Percentiles rank a stretch among this genome's conserved stretches.
Evolutionary conservation across 2,113 vertebrate species (phyloP).

Genomic region (Cynoglossus semilaevis): DNA sequence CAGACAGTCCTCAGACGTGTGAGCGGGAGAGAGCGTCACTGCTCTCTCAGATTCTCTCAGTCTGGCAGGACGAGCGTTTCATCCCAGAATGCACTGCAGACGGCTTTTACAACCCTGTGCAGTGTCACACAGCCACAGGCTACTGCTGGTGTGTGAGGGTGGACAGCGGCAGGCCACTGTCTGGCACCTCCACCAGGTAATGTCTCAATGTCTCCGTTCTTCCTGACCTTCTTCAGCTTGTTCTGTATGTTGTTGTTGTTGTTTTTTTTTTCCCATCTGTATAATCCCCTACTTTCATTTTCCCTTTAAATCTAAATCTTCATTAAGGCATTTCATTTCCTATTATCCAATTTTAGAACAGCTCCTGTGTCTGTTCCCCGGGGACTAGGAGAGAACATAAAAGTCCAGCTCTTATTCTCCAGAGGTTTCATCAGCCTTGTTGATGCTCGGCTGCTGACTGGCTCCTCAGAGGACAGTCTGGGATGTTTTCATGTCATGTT

Average conservation of each 20-base stretch:
- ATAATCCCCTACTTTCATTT: not conserved
- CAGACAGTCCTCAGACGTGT: slow-evolving; percentile 71
- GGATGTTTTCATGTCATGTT: slow-evolving; percentile 18
- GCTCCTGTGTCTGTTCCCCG: not conserved
- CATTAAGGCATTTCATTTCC: slow-evolving; percentile 1
- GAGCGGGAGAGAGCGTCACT: slow-evolving; percentile 82
- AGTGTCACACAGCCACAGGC: slow-evolving; percentile 83
- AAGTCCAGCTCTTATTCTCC: not conserved
- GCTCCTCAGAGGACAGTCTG: slow-evolving; percentile 7
- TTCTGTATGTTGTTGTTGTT: not conserved
- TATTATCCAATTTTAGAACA: slow-evolving; percentile 15
- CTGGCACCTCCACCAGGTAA: slow-evolving; percentile 84
- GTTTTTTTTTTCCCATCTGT: too few species aligned
- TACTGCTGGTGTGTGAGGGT: slow-evolving; percentile 90
- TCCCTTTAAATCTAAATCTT: not conserved
- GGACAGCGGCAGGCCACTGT: slow-evolving; percentile 84
- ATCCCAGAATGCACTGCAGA: slow-evolving; percentile 85
- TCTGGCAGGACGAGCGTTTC: slow-evolving; percentile 79
- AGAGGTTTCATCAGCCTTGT: slow-evolving; percentile 2
- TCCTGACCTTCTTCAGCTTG: too few species aligned
- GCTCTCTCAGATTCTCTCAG: slow-evolving; percentile 75
- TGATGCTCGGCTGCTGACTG: slow-evolving; percentile 15
- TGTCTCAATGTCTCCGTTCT: not conserved
- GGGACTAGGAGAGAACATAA: not conserved
- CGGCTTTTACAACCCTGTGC: slow-evolving; percentile 83